phyloP scores from a whole-genome alignment of 2,113 vertebrate species.

The Solenodon paradoxus region DNA sequence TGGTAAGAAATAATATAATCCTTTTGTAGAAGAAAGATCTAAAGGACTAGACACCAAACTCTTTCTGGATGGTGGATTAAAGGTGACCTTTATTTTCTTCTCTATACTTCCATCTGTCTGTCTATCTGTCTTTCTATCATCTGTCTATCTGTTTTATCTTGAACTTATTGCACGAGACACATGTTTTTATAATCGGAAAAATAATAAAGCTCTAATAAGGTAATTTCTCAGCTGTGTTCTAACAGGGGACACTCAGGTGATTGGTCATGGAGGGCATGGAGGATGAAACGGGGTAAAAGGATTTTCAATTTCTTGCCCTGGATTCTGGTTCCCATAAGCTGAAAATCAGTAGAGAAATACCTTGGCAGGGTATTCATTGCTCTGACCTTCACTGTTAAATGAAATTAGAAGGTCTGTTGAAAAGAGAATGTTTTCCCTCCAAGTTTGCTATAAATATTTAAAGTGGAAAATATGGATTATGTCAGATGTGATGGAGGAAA shows the following conservation, averaged over 20 bases:
- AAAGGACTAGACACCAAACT: background rate
- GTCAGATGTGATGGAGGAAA: slow-evolving; percentile 33
- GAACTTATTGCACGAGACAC: background rate
- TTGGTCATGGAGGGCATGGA: background rate
- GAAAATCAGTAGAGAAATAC: background rate
- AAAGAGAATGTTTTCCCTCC: slow-evolving; percentile 52
- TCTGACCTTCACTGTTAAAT: slow-evolving; percentile 54
- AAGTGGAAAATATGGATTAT: slow-evolving; percentile 67
- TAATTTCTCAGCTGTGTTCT: background rate
- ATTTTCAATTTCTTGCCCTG: background rate
- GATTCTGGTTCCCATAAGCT: background rate
- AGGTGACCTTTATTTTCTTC: background rate
- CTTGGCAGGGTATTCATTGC: background rate
- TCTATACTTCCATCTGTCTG: background rate
- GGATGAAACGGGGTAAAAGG: background rate
- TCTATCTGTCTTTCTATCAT: too few relatives aligned
- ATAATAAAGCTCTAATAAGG: background rate
- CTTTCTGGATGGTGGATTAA: background rate
- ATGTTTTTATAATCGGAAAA: background rate
- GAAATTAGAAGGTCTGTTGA: slow-evolving; percentile 56
- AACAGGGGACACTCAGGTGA: background rate
- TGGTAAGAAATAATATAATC: background rate
- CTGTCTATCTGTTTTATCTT: too few relatives aligned
- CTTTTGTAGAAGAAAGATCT: background rate
- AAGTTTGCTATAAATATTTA: slow-evolving; percentile 71